Evolutionary conservation across 2,113 vertebrate species (phyloP).

Genomic region (Glaucidium brasilianum): DNA sequence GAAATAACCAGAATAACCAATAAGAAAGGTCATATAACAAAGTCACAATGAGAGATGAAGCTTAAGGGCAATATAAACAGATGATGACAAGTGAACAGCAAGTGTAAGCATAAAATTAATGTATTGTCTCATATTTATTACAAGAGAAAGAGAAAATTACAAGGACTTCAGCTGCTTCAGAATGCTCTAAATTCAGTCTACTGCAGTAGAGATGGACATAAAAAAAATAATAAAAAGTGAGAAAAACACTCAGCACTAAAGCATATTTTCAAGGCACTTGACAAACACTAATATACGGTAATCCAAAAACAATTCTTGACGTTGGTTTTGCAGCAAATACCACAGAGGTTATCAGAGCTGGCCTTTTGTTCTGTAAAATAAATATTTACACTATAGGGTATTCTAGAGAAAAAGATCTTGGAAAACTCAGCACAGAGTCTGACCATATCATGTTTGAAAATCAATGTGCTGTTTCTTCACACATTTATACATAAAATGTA

Average conservation of each 20-base stretch:
- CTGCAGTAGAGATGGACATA: not conserved
- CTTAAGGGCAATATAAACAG: not conserved
- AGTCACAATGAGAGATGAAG: not conserved
- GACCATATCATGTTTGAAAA: not conserved
- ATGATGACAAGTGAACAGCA: not conserved
- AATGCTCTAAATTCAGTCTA: not conserved
- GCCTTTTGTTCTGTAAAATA: conserved; percentile 46
- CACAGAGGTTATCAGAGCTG: conserved; percentile 51
- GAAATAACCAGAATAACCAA: not conserved
- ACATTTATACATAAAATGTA: not conserved
- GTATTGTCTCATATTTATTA: not conserved
- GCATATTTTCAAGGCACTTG: not conserved
- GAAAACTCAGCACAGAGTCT: not conserved
- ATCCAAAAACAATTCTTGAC: conserved; percentile 31
- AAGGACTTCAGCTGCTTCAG: not conserved
- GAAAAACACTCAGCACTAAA: not conserved
- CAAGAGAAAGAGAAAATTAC: not conserved
- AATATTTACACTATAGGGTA: conserved; percentile 28
- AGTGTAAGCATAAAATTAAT: not conserved
- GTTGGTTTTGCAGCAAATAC: conserved; percentile 28
- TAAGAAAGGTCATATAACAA: not conserved
- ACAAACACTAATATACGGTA: not conserved
- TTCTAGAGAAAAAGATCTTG: conserved; percentile 17
- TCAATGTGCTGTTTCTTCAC: not conserved
- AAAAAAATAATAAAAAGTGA: not conserved